These are phyloP conservation scores for Corythaeola cristata DNA, from an alignment of 2,113 vertebrate genomes.

Conservation along the genomic window DNA sequence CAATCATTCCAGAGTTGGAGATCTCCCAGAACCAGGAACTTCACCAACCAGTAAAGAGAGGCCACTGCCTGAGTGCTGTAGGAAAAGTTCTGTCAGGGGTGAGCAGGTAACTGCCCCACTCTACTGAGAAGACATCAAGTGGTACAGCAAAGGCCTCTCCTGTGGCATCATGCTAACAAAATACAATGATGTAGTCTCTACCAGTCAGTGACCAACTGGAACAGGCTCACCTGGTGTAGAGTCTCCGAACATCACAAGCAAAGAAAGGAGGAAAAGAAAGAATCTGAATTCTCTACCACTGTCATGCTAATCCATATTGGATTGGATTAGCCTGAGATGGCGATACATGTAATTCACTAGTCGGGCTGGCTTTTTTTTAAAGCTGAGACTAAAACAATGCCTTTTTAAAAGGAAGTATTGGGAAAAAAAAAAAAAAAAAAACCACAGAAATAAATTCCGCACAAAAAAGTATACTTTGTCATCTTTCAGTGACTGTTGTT, in stretches of 20 bases:
- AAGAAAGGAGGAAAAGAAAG: background rate
- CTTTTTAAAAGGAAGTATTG: background rate
- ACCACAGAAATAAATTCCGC: background rate
- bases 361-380: background rate
- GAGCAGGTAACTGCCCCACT: background rate
- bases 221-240: fast-evolving
- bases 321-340: background rate
- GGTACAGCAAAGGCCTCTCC: background rate
- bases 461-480: background rate
- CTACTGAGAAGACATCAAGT: background rate
- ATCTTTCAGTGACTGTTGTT: background rate
- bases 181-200: background rate
- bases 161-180: background rate
- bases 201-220: background rate
- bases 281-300: background rate
- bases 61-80: background rate
- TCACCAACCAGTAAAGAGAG: background rate
- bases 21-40: background rate
- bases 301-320: background rate
- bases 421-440: background rate
- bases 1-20: background rate
- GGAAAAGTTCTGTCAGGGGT: background rate
- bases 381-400: background rate
- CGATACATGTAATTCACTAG: background rate
- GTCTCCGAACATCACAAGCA: background rate